Base-by-base conservation (phyloP, 2,888 invertebrate species). In the Orgyia antiqua region DNA sequence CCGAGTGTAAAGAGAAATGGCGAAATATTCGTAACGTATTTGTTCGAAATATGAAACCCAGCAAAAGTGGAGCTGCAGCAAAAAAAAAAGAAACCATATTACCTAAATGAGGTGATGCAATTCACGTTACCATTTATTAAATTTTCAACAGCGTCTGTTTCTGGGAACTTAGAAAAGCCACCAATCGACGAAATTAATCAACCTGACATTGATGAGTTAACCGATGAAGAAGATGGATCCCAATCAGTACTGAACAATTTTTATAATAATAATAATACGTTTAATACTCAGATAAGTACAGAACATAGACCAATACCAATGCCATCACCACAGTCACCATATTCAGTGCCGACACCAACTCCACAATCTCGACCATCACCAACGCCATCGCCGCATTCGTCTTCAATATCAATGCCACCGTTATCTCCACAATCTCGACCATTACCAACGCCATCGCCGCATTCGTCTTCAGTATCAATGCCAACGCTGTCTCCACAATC, bases 1-100 rank as follows among this genome's bases (percentile, higher is more conserved):
- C 13, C 24, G 24, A 33, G 15, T 33, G 27, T 33, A 27, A 33
- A 18, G 27, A 27, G 24, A 32, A 33, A 27, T 33, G 24, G 32
- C 27, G 24, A 27, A 33, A 33, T n/a, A n/a, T n/a, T n/a, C n/a
- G n/a, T n/a, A n/a, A n/a, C n/a, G n/a, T n/a, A n/a, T n/a, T 33
- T 24, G 33, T 33, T 18, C 21, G 33, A 13, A 20, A 20, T 11
- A 12, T 27, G 23, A 32, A 32, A 32, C 32, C 27, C 13, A 21
- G 12, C 13, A 9, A 27, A 15, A 33, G 33, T 33, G 33, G 33
- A 27, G 27, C 33, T 17, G 13, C 27, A 18, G 12, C 33, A n/a
- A 23, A 33, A 21, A 27, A 28, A 32, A 26, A 29, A 33, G 24
- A 27, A 29, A 13, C 7, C 12, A 11, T 24, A 24, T 11, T 24